These are phyloP conservation scores for Babyrousa celebensis DNA, from an alignment of 2,797 vertebrate species.

Conservation along the genomic window DNA sequence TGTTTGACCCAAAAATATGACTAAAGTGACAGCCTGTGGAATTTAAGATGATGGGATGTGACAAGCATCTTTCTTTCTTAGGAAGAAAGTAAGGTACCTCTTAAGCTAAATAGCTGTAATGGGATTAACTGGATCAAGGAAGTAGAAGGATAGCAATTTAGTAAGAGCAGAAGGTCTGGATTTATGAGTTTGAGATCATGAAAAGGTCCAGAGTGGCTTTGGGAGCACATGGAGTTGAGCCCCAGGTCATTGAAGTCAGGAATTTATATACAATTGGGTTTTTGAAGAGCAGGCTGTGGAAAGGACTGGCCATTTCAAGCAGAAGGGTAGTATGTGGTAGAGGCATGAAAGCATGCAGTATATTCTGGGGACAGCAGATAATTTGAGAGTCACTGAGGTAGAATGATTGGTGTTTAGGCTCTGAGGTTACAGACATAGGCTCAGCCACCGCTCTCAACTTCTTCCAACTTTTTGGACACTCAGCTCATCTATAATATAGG, in stretches of 20 bases:
- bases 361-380: neutral
- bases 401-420: neutral
- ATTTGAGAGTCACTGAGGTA: neutral
- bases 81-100: neutral
- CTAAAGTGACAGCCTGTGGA: neutral
- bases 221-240: neutral
- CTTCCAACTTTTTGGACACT: neutral
- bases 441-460: neutral
- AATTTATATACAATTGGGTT: neutral
- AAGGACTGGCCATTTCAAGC: conserved; percentile 20
- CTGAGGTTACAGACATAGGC: neutral
- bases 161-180: neutral
- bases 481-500: neutral
- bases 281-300: conserved; percentile 1
- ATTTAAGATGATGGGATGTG: neutral
- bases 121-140: neutral
- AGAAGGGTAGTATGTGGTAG: neutral
- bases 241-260: neutral
- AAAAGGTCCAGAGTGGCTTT: neutral
- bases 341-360: neutral
- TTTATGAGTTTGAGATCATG: neutral
- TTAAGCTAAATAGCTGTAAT: neutral
- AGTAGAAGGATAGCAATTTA: neutral
- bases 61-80: neutral
- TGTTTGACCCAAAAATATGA: neutral